Base-by-base conservation (phyloP, 2,797 vertebrate species). In the Mormyrus hasselquistii region DNA sequence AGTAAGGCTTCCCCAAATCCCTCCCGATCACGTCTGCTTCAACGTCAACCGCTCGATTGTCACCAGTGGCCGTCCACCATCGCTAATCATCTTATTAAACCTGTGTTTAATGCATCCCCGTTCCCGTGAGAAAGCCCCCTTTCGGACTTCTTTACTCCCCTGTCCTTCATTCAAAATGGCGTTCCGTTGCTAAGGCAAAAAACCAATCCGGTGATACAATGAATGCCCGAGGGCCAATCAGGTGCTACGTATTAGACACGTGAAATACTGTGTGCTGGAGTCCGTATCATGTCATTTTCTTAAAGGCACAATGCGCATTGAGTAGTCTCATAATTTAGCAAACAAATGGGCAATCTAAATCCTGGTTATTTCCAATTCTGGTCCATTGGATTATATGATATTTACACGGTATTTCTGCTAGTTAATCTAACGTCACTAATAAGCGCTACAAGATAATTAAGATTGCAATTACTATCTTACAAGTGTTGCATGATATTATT, bases 161-260 rank as follows among this genome's bases (percentile, higher is more conserved):
- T 91, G 91, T 89, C 90, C 89, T 90, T 90, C 84, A 87, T 90
- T 62, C 91, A 94, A 96, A 92, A 97, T 97, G 96, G 96, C 95
- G 95, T 92, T 91, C 91, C 93, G 94, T 95, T 95, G 94, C 95
- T 90, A 94, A 92, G 94, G 89, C 79, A 87, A 41, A 88, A 73
- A 50, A 84, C 96, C 95, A 96, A 97, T 96, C 90, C 90, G 9
- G 92, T 88, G 50, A 41, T 1, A 47, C 90, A 92, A 95, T 96
- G 91, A 93, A 94, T 90, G 89, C 22, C 9, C 0, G n/a, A 0
- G 0, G 38, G 12, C 96, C 94, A 95, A 96, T 96, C 92, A 92
- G 3, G 8, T 52, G 47, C 4, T 47, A 92, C 93, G 93, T 96
- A 95, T 96, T 96, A 95, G 90, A 93, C 95, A 96, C 96, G 96